These are phyloP conservation scores for Puntigrus tetrazona DNA, from an alignment of 2,113 vertebrate genomes.

Conservation along the genomic window DNA sequence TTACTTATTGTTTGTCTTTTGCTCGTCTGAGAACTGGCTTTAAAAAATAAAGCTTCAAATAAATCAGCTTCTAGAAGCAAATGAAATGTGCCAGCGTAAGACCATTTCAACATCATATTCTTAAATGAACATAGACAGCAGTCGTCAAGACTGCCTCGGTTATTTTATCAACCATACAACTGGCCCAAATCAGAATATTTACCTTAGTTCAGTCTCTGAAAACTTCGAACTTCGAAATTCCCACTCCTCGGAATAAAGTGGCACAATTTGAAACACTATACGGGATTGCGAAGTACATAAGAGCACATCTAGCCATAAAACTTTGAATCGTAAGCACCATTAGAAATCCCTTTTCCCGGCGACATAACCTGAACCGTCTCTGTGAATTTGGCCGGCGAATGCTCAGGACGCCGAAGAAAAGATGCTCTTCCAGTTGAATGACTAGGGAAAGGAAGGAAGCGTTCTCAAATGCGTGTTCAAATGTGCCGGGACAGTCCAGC, in stretches of 20 bases:
- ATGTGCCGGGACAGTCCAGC: not conserved
- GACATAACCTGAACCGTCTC: not conserved
- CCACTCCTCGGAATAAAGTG: not conserved
- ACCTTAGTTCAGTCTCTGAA: not conserved
- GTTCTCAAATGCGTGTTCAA: not conserved
- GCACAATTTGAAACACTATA: not conserved
- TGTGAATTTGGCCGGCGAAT: not conserved
- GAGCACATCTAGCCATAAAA: not conserved
- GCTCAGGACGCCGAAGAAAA: not conserved
- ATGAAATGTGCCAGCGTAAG: constrained; percentile 7
- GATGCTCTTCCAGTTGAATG: not conserved
- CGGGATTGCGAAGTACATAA: not conserved
- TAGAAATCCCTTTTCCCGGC: not conserved
- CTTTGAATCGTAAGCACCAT: not conserved
- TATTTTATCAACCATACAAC: not conserved
- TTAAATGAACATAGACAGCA: not conserved
- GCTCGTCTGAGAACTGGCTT: constrained; percentile 27
- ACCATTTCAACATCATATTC: constrained; percentile 14
- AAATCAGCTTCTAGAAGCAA: constrained; percentile 22
- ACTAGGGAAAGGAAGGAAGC: not conserved
- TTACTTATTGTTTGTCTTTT: not conserved
- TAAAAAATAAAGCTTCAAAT: constrained; percentile 22
- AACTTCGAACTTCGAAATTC: not conserved
- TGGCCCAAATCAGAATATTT: not conserved
- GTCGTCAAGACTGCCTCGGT: not conserved